phyloP scores from a whole-genome alignment of 2,113 vertebrate species.

The Vidua chalybeata region DNA sequence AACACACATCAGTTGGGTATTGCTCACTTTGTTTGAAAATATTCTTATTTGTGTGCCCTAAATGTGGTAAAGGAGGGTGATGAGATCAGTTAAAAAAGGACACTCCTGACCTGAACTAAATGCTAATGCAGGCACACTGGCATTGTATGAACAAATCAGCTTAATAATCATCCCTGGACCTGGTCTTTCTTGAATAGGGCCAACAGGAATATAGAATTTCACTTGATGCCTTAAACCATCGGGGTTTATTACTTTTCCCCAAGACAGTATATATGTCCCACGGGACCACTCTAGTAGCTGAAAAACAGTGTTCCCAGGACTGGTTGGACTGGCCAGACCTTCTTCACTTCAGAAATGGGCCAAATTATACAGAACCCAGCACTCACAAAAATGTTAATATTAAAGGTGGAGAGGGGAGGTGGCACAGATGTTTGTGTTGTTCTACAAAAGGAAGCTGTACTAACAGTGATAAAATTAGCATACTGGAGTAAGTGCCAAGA shows the following conservation, averaged over 20 bases:
- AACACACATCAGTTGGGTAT: fast-evolving
- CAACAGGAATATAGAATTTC: not conserved
- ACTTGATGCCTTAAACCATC: not conserved
- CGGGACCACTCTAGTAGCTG: not conserved
- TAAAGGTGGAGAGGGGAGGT: not conserved
- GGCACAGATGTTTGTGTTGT: not conserved
- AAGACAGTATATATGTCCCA: not conserved
- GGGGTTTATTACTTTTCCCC: not conserved
- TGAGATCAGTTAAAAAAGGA: not conserved
- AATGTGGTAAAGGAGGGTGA: not conserved
- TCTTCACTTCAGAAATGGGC: not conserved
- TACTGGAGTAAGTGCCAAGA: not conserved
- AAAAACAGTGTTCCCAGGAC: not conserved
- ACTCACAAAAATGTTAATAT: not conserved
- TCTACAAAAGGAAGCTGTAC: not conserved
- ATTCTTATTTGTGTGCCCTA: not conserved
- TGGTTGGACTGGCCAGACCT: not conserved
- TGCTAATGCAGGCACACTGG: not conserved
- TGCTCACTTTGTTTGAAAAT: not conserved
- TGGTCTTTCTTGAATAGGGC: not conserved
- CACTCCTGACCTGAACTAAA: not conserved
- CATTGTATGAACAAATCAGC: not conserved
- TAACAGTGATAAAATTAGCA: not conserved
- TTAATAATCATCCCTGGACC: not conserved
- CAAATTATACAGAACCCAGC: not conserved